Base-by-base conservation (phyloP, 1,140 invertebrate species). In the Temnothorax longispinosus region DNA sequence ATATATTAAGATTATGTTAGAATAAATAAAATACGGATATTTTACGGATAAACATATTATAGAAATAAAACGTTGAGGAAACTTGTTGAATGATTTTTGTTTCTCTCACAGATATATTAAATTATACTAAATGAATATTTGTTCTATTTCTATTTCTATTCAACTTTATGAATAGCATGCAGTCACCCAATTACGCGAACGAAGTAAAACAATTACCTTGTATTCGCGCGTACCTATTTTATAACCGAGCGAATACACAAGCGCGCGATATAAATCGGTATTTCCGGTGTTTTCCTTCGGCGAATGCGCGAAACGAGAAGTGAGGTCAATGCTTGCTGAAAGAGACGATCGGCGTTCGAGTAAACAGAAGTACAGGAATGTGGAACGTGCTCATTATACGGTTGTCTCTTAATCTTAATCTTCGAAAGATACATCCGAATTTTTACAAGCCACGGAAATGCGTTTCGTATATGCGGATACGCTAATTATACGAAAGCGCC, bases 221-320 rank as follows among this genome's bases (percentile, higher is more conserved):
- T 32, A n/a, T 44, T 76, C 76, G 11, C 32, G 32, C 27, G 27
- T 27, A 27, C 27, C 27, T 65, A 38, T 62, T 60, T 80, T 50
- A 38, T 58, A 38, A 47, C 11, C 44, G 27, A 44, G 15, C 18
- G n/a, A 41, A 32, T 72, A 72, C 38, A 47, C 8, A 15, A 54
- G 11, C 10, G 67, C 52, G 27, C 67, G 41, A 82, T 60, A 64
- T 80, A 80, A 80, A 80, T 80, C 76, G 67, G 47, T 13, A 82
- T 82, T 82, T 82, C 80, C 80, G 80, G 67, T 72, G 54, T 72
- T 82, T 82, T 32, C 67, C 80, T 82, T 82, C 21, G 18, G 52
- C 38, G 65, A 50, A 82, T 56, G 80, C 80, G 38, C 27, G 80
- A 82, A 82, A 82, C 80, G 38, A 72, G 80, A 74, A 74, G 80